Base-by-base conservation (phyloP, 2,888 invertebrate species). In the Microctonus hyperodae region DNA sequence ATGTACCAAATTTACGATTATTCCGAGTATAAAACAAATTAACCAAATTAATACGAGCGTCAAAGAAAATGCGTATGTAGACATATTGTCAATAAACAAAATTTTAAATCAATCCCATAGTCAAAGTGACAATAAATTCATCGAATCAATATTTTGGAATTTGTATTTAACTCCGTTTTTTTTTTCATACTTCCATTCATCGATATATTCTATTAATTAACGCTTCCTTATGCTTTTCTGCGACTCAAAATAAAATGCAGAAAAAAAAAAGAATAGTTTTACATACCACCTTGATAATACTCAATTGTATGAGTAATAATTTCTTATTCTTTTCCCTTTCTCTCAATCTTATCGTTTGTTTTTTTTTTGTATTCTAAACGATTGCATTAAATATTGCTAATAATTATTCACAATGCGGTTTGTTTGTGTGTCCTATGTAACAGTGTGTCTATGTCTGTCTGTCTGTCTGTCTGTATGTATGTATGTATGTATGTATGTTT, bases 41-140 rank as follows among this genome's bases (percentile, higher is more conserved):
- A 23, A 48, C 10, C 40, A 31, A 60, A 16, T 11, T 10, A 44
- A 60, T 48, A 44, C 16, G 44, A 40, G 9, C 40, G 4, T 40
- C 4, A 37, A 37, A 2, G 44, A 44, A 20, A 20, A 37, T 11
- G n/a, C 16, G 44, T 44, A n/a, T 13, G 10, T 44, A 16, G 23
- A 31, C 22, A 23, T 28, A 20, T 11, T 28, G 10, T 28, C 23
- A 28, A 59, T n/a, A 31, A 59, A 44, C n/a, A 9, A n/a, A 59
- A 33, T 57, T 20, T 25, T 31, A 37, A 63, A 55, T 63, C 57
- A 50, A n/a, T 57, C 64, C 57, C 64, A 57, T 64, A 64, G 72
- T 72, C 69, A 70, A 69, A 70, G 72, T 70, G 69, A 44, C 44
- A 44, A 44, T 20, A 44, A 44, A 16, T 75, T 69, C 71, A 56